Conservation (phyloP, 2,888 invertebrate genomes). For the Aproaerema taeniolella region DNA sequence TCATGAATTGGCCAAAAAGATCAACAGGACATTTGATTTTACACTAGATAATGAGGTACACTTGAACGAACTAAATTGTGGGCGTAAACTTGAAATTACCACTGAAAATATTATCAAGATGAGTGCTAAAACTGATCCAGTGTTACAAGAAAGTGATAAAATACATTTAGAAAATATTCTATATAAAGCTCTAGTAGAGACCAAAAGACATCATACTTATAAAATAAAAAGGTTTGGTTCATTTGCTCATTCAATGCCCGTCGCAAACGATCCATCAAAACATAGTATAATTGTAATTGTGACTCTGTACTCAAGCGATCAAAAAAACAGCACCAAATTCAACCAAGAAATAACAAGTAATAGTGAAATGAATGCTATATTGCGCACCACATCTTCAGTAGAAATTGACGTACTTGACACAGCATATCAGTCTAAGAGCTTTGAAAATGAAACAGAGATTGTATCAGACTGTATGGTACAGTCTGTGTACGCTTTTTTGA, state of each 20-base stretch:
- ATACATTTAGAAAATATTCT: constrained; percentile 35
- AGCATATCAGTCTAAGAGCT: constrained; percentile 26
- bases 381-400: constrained; percentile 33
- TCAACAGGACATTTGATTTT: constrained; percentile 23
- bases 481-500: constrained; percentile 47
- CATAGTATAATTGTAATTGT: constrained; percentile 49
- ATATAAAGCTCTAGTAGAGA: constrained; percentile 40
- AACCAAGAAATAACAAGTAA: constrained; percentile 20
- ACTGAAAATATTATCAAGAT: constrained; percentile 13
- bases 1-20: constrained; percentile 31
- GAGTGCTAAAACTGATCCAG: constrained; percentile 15
- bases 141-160: constrained; percentile 12
- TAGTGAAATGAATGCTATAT: constrained; percentile 30
- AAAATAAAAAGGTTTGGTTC: constrained; percentile 42
- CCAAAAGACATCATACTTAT: constrained; percentile 41
- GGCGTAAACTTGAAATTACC: constrained; percentile 19
- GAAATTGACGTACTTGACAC: constrained; percentile 53
- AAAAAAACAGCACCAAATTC: no score
- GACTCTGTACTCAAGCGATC: constrained; percentile 31
- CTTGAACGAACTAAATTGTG: constrained; percentile 24
- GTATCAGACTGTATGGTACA: constrained; percentile 39
- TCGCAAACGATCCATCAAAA: constrained; percentile 20
- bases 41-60: constrained; percentile 20
- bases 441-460: constrained; percentile 18
- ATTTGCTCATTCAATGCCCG: constrained; percentile 27